Percentiles rank a stretch among this genome's conserved stretches.
Conservation (phyloP, 1,140 invertebrate species). For the Bombus confusus region DNA sequence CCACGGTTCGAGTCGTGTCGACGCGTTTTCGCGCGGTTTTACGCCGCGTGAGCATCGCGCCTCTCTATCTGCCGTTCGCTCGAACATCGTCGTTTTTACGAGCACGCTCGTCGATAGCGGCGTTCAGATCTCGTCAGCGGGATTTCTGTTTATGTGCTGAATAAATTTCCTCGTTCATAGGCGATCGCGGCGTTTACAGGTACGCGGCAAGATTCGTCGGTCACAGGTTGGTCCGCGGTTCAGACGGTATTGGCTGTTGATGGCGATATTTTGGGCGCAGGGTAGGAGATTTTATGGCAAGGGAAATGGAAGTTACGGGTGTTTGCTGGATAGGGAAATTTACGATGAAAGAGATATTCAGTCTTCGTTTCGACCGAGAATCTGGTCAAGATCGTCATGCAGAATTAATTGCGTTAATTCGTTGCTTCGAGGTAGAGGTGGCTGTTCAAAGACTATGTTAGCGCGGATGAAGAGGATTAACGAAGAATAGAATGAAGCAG, state of each 20-base stretch:
- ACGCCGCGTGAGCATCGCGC: background rate
- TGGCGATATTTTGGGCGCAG: background rate
- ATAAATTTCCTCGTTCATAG: background rate
- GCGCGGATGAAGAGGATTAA: no score
- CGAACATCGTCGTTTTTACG: background rate
- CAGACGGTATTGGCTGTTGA: background rate
- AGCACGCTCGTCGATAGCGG: no score
- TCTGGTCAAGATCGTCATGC: background rate
- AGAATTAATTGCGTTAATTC: background rate
- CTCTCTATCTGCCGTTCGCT: background rate
- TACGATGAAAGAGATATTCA: background rate
- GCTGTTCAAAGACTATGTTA: no score
- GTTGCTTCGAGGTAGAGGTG: background rate
- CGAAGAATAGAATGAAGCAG: no score
- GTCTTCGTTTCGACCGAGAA: background rate
- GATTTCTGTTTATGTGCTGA: slow-evolving; percentile 3
- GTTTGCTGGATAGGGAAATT: background rate
- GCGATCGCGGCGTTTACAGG: background rate
- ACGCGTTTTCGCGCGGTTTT: slow-evolving; percentile 21
- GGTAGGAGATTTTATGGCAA: background rate
- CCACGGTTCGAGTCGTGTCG: background rate
- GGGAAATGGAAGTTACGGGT: background rate
- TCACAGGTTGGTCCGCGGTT: background rate
- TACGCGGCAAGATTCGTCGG: no score
- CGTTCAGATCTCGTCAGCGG: background rate